These are phyloP conservation scores for Parotocinclus haroldoi DNA, from an alignment of 2,797 vertebrate species.

Conservation along the genomic window DNA sequence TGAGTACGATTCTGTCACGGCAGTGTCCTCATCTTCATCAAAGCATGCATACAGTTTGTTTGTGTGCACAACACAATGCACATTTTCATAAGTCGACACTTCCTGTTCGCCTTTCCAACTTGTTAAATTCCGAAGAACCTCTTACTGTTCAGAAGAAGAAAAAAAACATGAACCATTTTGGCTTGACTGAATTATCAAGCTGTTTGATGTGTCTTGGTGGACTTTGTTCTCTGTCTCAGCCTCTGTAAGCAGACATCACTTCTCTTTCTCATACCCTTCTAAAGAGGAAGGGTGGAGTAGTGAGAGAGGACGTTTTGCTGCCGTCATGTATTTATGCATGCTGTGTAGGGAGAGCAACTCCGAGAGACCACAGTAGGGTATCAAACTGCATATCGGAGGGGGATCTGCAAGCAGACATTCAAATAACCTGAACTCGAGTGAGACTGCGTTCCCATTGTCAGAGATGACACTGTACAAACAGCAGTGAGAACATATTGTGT, in stretches of 20 bases:
- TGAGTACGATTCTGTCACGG: no score
- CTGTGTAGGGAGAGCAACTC: not conserved
- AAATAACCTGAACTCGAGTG: not conserved
- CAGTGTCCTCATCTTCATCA: no score
- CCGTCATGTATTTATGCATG: slow-evolving; percentile 1
- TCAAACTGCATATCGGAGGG: slow-evolving; percentile 3
- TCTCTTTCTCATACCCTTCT: slow-evolving; percentile 1
- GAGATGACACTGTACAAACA: not conserved
- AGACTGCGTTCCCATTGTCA: not conserved
- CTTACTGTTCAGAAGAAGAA: no score
- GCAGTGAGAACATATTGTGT: no score
- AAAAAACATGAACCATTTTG: no score
- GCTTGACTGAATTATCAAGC: not conserved
- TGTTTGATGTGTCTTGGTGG: not conserved
- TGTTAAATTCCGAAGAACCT: no score
- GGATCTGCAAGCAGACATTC: slow-evolving; percentile 5
- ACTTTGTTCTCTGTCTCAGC: slow-evolving; percentile 12
- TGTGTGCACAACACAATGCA: no score
- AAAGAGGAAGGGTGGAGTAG: slow-evolving; percentile 35
- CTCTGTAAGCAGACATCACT: slow-evolving; percentile 16
- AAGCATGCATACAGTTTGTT: no score
- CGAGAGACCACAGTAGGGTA: not conserved
- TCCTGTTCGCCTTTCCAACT: no score
- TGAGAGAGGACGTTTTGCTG: slow-evolving; percentile 5
- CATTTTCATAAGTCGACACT: no score